Base-by-base conservation (phyloP, 2,797 vertebrate genomes). In the Tauraco hartlaubi region DNA sequence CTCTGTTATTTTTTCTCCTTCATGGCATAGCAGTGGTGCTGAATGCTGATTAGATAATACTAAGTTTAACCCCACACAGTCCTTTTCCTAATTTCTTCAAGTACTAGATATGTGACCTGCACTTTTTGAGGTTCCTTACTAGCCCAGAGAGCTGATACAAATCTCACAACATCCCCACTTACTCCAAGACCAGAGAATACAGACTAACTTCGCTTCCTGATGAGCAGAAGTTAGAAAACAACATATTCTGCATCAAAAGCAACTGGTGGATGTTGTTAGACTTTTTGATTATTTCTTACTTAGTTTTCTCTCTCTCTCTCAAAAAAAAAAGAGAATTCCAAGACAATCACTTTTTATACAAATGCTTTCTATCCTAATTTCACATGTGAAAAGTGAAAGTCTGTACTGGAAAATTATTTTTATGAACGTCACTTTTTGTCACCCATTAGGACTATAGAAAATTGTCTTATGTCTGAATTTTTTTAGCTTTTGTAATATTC, bases 31-130 rank as follows among this genome's bases (percentile, higher is more conserved):
- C 49, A 71, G 56, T 85, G 74, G 52, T 87, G 33, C 37, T 95
- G 95, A 97, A 97, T 97, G 94, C 62, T 96, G 93, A 97, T 97
- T 85, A 96, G 92, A 88, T 79, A 90, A 91, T 88, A 37, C 68
- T 79, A 75, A 94, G 55, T 97, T 97, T 97, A 97, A 97, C 92
- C 86, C 80, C 58, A 56, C 9, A 4, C 20, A 82, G 31, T 71
- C n/a, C 44, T 96, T 94, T 86, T 44, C 51, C 41, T 89, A 86
- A 68, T 92, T 86, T 73, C 84, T 96, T 82, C 64, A 88, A 96
- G 82, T 33, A 63, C 31, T 79, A 66, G 29, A 94, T 89, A 86
- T 44, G 43, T 21, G 18, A 94, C 72, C 61, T 73, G 31, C 56
- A 77, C 28, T 89, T 96, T 93, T 59, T 80, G 13, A 94, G 35